Evolutionary conservation across 2,888 invertebrate genomes (phyloP).

Genomic region (Eupithecia abbreviata): DNA sequence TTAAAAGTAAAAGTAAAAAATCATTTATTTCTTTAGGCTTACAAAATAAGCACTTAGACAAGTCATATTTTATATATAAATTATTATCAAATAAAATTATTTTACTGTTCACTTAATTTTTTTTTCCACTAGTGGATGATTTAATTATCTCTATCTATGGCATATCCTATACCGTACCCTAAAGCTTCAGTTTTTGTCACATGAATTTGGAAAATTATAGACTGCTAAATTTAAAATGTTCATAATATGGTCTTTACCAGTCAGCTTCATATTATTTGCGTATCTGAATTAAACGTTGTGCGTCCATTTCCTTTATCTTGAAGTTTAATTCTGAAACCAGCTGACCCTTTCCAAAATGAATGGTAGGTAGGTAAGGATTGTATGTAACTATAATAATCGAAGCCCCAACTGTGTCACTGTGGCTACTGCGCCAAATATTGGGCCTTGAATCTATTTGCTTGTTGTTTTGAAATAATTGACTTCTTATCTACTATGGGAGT

Average conservation of each 20-base stretch:
- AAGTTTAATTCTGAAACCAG: neutral
- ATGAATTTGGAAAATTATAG: too few relatives aligned
- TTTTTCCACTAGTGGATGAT: too few relatives aligned
- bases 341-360: neutral
- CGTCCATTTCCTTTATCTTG: neutral
- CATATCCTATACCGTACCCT: too few relatives aligned
- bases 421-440: neutral
- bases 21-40: too few relatives aligned
- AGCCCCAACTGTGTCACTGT: neutral
- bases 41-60: too few relatives aligned
- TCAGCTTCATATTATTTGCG: neutral
- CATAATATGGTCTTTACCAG: neutral
- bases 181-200: too few relatives aligned
- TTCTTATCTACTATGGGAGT: neutral
- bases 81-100: too few relatives aligned
- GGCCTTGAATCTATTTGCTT: slow-evolving; percentile 7
- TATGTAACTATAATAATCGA: too few relatives aligned
- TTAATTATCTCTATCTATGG: too few relatives aligned
- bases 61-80: too few relatives aligned
- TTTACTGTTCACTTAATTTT: too few relatives aligned
- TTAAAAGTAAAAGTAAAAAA: too few relatives aligned
- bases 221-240: neutral
- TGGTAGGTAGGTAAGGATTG: neutral
- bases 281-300: neutral
- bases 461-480: neutral